phyloP scores from a whole-genome alignment of 2,888 invertebrate species.

The Cephus spinipes region DNA sequence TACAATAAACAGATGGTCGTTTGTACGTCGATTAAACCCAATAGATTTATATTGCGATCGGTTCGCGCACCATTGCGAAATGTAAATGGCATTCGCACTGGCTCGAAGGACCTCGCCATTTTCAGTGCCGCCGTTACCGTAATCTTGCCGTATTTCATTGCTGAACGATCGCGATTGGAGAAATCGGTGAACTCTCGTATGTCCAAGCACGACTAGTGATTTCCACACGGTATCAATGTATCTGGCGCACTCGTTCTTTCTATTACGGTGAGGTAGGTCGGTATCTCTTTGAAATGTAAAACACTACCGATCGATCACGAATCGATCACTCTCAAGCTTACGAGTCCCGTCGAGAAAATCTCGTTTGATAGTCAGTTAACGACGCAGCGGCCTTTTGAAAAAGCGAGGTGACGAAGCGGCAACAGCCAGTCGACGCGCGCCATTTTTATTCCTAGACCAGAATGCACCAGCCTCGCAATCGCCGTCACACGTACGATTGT shows the following conservation, averaged over 20 bases:
- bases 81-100: conserved; percentile 11
- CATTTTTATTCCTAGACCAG: not conserved
- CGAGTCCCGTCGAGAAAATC: not conserved
- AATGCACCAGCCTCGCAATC: not conserved
- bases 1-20: conserved; percentile 26
- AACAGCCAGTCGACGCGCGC: not conserved
- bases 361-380: not conserved
- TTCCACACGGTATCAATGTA: not conserved
- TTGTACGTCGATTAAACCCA: conserved; percentile 39
- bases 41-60: conserved; percentile 27
- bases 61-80: conserved; percentile 1
- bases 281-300: not conserved
- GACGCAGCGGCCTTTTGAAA: not conserved
- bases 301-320: not conserved
- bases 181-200: not conserved
- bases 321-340: not conserved
- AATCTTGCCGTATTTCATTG: not conserved
- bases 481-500: not conserved
- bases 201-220: not conserved
- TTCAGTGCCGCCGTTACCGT: conserved; percentile 17
- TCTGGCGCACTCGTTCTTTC: not conserved
- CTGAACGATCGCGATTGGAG: not conserved
- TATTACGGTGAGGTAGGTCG: not conserved
- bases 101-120: conserved; percentile 47
- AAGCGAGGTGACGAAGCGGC: not conserved